Evolutionary conservation across 2,888 invertebrate genomes (phyloP).

Genomic region (Melieria crassipennis): DNA sequence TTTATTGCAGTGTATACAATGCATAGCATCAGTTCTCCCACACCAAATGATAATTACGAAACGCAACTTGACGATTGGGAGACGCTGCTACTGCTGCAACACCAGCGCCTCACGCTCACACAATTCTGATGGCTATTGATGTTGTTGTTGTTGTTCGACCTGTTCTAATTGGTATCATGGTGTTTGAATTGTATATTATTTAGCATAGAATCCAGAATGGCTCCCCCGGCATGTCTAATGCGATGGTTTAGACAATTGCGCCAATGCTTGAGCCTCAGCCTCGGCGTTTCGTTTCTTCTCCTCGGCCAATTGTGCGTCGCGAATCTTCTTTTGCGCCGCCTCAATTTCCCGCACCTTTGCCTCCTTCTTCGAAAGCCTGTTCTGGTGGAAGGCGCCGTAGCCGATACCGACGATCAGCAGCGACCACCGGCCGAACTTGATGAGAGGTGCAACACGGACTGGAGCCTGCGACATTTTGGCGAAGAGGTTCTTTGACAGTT

Average conservation of each 20-base stretch:
- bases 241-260: constrained; percentile 46
- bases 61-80: background rate
- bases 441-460: constrained; percentile 82
- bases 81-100: background rate
- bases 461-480: constrained; percentile 69
- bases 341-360: constrained; percentile 74
- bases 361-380: constrained; percentile 75
- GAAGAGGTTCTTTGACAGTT: constrained; percentile 42
- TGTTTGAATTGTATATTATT: constrained; percentile 8
- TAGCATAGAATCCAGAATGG: constrained; percentile 2
- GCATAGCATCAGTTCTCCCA: too few species aligned
- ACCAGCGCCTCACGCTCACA: background rate
- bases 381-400: constrained; percentile 81
- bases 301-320: constrained; percentile 76
- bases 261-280: constrained; percentile 56
- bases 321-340: constrained; percentile 73
- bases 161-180: constrained; percentile 2
- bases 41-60: too few species aligned
- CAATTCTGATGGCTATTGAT: constrained; percentile 17
- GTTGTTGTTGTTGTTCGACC: background rate
- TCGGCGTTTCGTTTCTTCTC: constrained; percentile 75
- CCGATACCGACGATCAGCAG: constrained; percentile 76
- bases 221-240: constrained; percentile 35
- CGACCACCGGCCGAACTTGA: constrained; percentile 86
- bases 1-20: too few species aligned